Evolutionary conservation across 2,888 invertebrate species (phyloP).

Genomic region (Pristionchus arcanus): DNA sequence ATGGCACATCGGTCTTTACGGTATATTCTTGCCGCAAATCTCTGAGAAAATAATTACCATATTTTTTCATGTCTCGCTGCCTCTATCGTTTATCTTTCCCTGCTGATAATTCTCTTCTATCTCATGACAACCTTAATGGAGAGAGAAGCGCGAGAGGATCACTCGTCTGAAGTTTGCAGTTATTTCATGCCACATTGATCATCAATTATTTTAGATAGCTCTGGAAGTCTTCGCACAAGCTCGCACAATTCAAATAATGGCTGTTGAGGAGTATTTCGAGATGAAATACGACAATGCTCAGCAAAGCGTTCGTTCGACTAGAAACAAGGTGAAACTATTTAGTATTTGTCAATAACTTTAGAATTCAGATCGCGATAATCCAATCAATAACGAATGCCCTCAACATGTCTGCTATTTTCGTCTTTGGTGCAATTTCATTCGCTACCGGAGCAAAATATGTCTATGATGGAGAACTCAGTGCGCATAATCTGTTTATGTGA

Average conservation of each 20-base stretch:
- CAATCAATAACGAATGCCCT: not conserved
- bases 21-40: not conserved
- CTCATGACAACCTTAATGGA: not conserved
- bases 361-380: not conserved
- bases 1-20: not conserved
- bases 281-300: constrained; percentile 72
- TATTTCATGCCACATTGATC: not conserved
- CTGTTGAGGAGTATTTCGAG: constrained; percentile 79
- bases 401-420: not conserved
- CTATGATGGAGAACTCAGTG: not conserved
- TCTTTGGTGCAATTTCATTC: not conserved
- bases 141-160: not conserved
- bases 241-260: constrained; percentile 80
- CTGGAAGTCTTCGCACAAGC: constrained; percentile 81
- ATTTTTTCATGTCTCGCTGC: not conserved
- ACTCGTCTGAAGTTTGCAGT: not conserved
- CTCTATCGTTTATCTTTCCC: not conserved
- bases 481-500: not conserved
- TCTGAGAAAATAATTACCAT: too few relatives aligned
- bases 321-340: too few relatives aligned
- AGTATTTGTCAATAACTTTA: too few relatives aligned
- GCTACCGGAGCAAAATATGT: not conserved
- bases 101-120: not conserved
- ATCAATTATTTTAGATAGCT: constrained; percentile 70
- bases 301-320: not conserved